Conservation (phyloP, 1,140 invertebrate species). For the Mizuhopecten yessoensis region DNA sequence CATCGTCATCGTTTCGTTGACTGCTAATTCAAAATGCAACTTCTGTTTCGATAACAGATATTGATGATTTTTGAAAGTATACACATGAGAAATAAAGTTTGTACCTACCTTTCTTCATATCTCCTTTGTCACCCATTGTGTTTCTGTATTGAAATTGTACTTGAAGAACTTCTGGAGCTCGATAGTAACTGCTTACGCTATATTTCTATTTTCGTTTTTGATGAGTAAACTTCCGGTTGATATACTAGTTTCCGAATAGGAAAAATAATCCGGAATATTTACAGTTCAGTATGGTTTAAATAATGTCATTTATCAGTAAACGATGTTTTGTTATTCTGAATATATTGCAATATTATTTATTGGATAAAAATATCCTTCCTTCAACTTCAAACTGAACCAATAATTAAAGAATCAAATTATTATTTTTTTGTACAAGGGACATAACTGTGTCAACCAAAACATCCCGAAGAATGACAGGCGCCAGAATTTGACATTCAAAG, state of each 20-base stretch:
- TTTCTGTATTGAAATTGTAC: not conserved
- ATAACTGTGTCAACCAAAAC: not conserved
- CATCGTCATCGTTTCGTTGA: too few species aligned
- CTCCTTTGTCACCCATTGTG: conserved; percentile 16
- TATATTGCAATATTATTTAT: not conserved
- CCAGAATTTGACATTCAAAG: not conserved
- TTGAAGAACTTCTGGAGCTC: not conserved
- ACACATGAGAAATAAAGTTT: not conserved
- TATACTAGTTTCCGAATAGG: not conserved
- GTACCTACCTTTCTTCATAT: not conserved
- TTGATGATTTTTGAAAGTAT: not conserved
- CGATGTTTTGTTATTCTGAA: not conserved
- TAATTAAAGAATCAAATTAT: too few species aligned
- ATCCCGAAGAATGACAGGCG: not conserved
- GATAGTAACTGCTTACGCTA: not conserved
- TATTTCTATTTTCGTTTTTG: conserved; percentile 23
- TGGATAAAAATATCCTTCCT: too few species aligned
- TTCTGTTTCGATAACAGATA: too few species aligned
- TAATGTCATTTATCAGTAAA: not conserved
- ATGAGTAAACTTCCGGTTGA: conserved; percentile 30
- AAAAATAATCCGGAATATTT: not conserved
- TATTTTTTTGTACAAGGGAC: not conserved
- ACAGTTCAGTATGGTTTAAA: too few species aligned
- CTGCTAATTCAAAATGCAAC: too few species aligned
- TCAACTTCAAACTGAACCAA: too few species aligned